phyloP scores from a whole-genome alignment of 2,113 vertebrate genomes.

The Syngnathus scovelli region DNA sequence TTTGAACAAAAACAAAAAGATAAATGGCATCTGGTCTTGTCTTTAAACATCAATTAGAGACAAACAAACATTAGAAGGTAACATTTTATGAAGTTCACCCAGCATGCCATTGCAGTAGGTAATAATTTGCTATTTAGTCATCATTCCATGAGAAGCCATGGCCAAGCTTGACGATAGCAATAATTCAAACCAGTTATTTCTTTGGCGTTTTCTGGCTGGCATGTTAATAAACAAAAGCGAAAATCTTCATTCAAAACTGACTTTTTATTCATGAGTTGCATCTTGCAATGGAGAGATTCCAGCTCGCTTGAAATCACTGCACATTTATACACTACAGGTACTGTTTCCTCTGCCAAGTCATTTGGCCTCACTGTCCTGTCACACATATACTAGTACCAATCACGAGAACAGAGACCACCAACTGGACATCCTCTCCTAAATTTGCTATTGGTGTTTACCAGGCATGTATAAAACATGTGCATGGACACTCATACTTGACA shows the following conservation, averaged over 20 bases:
- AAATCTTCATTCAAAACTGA: background rate
- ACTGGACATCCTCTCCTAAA: slow-evolving; percentile 19
- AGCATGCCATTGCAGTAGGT: slow-evolving; percentile 20
- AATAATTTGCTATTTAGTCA: slow-evolving; percentile 39
- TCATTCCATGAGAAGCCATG: slow-evolving; percentile 21
- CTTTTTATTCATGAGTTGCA: too few species aligned
- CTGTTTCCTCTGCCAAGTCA: slow-evolving; percentile 25
- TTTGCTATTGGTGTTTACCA: slow-evolving; percentile 27
- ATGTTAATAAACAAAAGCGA: slow-evolving; percentile 29
- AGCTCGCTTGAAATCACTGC: background rate
- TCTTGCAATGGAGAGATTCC: too few species aligned
- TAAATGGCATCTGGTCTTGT: background rate
- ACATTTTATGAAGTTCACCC: slow-evolving; percentile 1
- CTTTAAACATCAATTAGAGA: slow-evolving; percentile 2
- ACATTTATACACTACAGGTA: slow-evolving; percentile 13
- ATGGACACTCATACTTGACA: slow-evolving; percentile 33
- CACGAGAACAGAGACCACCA: slow-evolving; percentile 41
- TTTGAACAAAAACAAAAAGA: slow-evolving; percentile 20
- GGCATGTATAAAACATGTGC: slow-evolving; percentile 3
- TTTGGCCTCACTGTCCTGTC: slow-evolving; percentile 28
- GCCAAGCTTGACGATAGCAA: slow-evolving; percentile 19
- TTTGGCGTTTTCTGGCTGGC: slow-evolving; percentile 30
- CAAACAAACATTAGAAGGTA: slow-evolving; percentile 10
- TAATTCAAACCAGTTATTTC: slow-evolving; percentile 40
- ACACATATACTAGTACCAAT: slow-evolving; percentile 16